phyloP scores from a whole-genome alignment of 1,140 invertebrate genomes.

The Periplaneta americana region DNA sequence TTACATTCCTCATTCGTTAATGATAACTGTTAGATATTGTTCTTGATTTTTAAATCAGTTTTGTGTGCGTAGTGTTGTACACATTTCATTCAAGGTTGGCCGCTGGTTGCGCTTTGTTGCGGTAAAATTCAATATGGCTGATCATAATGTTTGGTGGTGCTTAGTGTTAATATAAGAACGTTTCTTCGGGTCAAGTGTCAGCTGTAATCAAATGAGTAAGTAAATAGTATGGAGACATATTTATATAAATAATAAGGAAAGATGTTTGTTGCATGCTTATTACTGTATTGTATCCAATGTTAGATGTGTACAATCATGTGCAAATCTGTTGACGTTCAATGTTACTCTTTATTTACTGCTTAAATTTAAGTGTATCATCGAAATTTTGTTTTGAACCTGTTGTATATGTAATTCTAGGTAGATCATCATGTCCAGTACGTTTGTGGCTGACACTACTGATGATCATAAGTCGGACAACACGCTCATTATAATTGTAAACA shows the following conservation, averaged over 20 bases:
- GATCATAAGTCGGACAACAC: conserved; percentile 40
- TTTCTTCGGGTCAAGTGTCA: not conserved
- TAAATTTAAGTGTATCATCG: not conserved
- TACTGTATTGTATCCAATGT: not conserved
- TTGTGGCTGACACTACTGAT: conserved; percentile 24
- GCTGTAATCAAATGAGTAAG: not conserved
- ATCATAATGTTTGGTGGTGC: not conserved
- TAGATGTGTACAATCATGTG: not conserved
- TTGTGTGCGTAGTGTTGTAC: not conserved
- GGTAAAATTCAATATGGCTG: conserved; percentile 5
- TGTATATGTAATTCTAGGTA: not conserved
- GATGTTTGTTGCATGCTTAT: not conserved
- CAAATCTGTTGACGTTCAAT: not conserved
- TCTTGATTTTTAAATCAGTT: not conserved
- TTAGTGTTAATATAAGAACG: not conserved
- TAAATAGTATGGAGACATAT: not conserved
- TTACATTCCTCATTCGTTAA: not conserved
- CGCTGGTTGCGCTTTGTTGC: conserved; percentile 3
- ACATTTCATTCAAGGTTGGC: not conserved
- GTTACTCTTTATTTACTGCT: not conserved
- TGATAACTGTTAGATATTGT: not conserved
- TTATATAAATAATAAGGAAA: not conserved
- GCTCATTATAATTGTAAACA: conserved; percentile 65
- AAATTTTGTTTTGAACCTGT: not conserved
- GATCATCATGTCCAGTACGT: conserved; percentile 23